phyloP scores from a whole-genome alignment of 2,113 vertebrate genomes.

The Tupaia tana region DNA sequence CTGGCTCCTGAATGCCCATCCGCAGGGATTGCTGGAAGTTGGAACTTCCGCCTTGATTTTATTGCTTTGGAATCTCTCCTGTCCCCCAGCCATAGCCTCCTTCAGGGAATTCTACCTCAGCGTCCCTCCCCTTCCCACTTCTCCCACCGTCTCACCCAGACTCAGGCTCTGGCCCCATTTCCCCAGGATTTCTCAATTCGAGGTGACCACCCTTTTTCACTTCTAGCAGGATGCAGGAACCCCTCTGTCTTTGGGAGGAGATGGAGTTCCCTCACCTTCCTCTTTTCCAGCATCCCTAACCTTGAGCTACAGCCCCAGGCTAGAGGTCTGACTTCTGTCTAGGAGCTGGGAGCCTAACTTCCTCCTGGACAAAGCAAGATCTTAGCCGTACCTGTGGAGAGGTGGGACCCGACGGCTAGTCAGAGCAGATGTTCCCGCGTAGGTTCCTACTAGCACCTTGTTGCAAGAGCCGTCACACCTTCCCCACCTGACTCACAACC shows the following conservation, averaged over 20 bases:
- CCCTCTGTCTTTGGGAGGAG: neutral
- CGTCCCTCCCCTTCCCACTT: neutral
- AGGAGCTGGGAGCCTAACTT: neutral
- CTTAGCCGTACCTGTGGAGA: neutral
- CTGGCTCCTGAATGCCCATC: neutral
- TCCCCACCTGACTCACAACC: too few relatives aligned
- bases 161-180: too few relatives aligned
- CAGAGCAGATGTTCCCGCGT: neutral
- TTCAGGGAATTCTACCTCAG: neutral
- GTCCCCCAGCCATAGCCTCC: neutral
- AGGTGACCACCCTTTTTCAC: neutral
- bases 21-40: neutral
- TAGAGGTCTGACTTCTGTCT: neutral
- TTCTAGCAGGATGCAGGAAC: neutral
- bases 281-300: neutral
- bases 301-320: neutral
- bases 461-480: neutral
- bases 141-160: neutral
- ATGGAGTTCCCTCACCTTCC: neutral
- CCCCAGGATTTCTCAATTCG: neutral
- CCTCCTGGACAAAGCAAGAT: neutral
- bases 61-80: neutral
- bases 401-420: too few relatives aligned
- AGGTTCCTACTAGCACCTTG: neutral
- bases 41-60: neutral